Percentiles rank a stretch among this genome's conserved stretches.
phyloP scores from a whole-genome alignment of 2,888 invertebrate species.

The Rotaria magnacalcarata region DNA sequence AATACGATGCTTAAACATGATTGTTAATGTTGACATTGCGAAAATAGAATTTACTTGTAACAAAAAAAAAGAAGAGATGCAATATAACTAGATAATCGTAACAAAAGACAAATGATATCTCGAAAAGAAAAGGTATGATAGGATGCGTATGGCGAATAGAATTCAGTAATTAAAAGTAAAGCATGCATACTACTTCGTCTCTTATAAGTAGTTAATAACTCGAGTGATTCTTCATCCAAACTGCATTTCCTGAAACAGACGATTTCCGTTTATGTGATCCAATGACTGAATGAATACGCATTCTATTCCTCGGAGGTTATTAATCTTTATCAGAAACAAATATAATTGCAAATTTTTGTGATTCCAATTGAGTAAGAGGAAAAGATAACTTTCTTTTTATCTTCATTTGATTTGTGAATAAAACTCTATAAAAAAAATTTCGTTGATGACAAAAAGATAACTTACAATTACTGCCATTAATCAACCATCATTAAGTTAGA shows the following conservation, averaged over 20 bases:
- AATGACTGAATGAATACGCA: not conserved
- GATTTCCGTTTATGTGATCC: not conserved
- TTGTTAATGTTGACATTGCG: too few species aligned
- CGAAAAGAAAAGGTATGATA: not conserved
- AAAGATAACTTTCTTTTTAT: too few species aligned
- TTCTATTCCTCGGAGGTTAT: not conserved
- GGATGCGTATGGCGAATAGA: not conserved
- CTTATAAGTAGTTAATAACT: not conserved
- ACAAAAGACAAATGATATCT: not conserved
- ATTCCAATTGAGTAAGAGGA: too few species aligned
- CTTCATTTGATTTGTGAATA: too few species aligned
- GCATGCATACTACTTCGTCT: not conserved
- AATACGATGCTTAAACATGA: too few species aligned
- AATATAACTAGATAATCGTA: too few species aligned
- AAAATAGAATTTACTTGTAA: too few species aligned
- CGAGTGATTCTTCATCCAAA: not conserved
- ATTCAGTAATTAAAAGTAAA: not conserved
- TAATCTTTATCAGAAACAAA: not conserved
- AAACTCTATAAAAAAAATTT: too few species aligned
- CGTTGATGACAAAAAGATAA: too few species aligned
- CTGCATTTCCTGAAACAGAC: not conserved
- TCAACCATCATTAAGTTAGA: too few species aligned
- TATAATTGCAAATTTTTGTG: not conserved
- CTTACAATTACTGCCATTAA: too few species aligned
- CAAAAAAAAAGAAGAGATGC: too few species aligned